Percentiles rank a stretch among this genome's conserved stretches.
These are phyloP conservation scores for Acanthurus tractus DNA, from an alignment of 2,797 vertebrate species.

Conservation along the genomic window DNA sequence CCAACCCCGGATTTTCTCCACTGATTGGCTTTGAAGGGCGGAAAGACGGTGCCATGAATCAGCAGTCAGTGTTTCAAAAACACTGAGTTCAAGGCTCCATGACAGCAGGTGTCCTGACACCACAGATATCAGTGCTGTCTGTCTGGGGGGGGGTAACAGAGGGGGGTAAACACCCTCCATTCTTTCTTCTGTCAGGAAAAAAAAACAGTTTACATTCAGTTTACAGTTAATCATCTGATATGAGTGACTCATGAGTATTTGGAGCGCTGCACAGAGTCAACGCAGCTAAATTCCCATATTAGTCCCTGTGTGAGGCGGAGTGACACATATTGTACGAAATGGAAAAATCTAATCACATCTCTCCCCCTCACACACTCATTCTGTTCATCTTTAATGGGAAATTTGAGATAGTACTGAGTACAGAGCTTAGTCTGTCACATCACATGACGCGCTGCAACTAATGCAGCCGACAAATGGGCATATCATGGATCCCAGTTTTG, in stretches of 20 bases:
- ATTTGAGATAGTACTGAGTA: conserved; percentile 84
- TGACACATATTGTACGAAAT: conserved; percentile 39
- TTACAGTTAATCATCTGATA: not conserved
- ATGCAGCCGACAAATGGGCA: conserved; percentile 85
- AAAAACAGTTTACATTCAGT: not conserved
- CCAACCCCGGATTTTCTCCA: too few relatives aligned
- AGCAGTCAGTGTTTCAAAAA: conserved; percentile 10
- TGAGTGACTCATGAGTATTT: conserved; percentile 6
- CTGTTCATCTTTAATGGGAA: conserved; percentile 85
- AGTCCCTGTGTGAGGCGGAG: not conserved
- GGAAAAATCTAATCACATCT: conserved; percentile 52
- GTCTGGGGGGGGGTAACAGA: not conserved
- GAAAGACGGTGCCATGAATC: not conserved
- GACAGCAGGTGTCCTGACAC: conserved; percentile 38
- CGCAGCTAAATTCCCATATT: conserved; percentile 10
- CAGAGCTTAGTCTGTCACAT: conserved; percentile 86
- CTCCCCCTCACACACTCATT: conserved; percentile 53
- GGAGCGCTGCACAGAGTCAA: not conserved
- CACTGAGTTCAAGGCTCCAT: conserved; percentile 21
- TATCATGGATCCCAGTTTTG: conserved; percentile 80
- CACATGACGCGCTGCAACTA: conserved; percentile 86
- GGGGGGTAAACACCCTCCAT: not conserved
- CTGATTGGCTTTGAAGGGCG: conserved; percentile 9
- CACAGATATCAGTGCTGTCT: conserved; percentile 6
- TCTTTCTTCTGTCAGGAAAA: too few relatives aligned